Base-by-base conservation (phyloP, 2,113 vertebrate species). In the Columba janthina region DNA sequence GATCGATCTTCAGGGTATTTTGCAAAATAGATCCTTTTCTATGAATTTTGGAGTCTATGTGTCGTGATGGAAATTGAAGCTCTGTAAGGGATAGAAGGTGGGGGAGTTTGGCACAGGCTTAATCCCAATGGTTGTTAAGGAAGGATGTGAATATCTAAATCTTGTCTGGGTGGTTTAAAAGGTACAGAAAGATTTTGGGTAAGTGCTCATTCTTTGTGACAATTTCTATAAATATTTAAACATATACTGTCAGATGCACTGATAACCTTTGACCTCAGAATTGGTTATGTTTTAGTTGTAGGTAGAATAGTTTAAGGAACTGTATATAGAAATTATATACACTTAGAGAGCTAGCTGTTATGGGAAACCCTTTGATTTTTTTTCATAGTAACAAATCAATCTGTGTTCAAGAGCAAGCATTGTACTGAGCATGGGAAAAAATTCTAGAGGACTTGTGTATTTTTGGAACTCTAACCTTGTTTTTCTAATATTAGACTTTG, bases 171-270 rank as follows among this genome's bases (percentile, higher is more conserved):
- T 88, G 58, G 67, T 85, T 89, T 88, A 51, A 81, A 88, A 94
- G 62, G n/a, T 82, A 82, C 50, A 84, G 32, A 67, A 90, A 74
- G 9, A 80, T 91, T 75, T 28, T n/a, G 71, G 48, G 29, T 66
- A 58, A 73, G 26, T 74, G 54, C 38, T 93, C 17, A 15, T 80
- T 93, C 75, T 76, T 85, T 67, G 42, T 88, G 79, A 70, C 60
- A 83, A 74, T 80, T 90, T 80, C 22, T 53, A 7, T 93, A 94
- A 94, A 93, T 94, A 93, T 94, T 93, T 85, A 53, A 96, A 56
- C 32, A 25, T 58, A 51, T 56, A 24, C 61, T 66, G 56, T 77
- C 75, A 90, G 78, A 90, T 61, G 34, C 56, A 74, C 60, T 80
- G 78, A 88, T 94, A 96, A 66, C 20, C 67, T 64, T 71, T 95